Base-by-base conservation (phyloP, 2,888 invertebrate species). In the Chrysomela aeneicollis region DNA sequence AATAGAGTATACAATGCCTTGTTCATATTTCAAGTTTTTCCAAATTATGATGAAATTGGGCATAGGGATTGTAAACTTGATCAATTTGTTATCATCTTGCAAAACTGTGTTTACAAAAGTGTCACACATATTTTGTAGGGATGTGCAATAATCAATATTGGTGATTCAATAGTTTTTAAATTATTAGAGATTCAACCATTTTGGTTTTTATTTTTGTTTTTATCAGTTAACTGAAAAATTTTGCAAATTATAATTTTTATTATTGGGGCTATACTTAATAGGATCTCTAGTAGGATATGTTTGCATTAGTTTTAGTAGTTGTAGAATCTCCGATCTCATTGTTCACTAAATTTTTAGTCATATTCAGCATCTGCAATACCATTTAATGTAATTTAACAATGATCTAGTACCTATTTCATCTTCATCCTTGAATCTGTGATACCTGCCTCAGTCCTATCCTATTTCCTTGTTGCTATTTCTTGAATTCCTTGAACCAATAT, bases 341-440 rank as follows among this genome's bases (percentile, higher is more conserved):
- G 75, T 77, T 76, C 73, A 75, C 74, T 73, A 68, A 68, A 67
- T 74, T 71, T 67, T 68, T 61, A 68, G 63, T 67, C 63, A 53
- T 74, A 67, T 63, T 61, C 50, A 68, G 70, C 72, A 73, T 74
- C 74, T 63, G 64, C 65, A 64, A 69, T 67, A 66, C 59, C 64
- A 60, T 66, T 59, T 68, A 62, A 32, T 42, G 21, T 8, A 46
- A 66, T 61, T 58, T 26, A 67, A 67, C 62, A 67, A 67, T 68
- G 66, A 12, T 26, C n/a, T 21, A 10, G 21, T 49, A 49, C 22
- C 46, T 61, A 61, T 53, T 66, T 74, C 74, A 75, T 75, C 74
- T 75, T 74, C 75, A 76, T 76, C 76, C 77, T 74, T 57, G 69
- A 76, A 76, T 75, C 77, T 78, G 77, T 78, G 77, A 77, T 78